A percentile compares a stretch with the other conserved stretches of the same genome.
These are phyloP conservation scores for Drosophila serrata DNA, from an alignment of 1,140 invertebrate genomes.

Conservation along the genomic window DNA sequence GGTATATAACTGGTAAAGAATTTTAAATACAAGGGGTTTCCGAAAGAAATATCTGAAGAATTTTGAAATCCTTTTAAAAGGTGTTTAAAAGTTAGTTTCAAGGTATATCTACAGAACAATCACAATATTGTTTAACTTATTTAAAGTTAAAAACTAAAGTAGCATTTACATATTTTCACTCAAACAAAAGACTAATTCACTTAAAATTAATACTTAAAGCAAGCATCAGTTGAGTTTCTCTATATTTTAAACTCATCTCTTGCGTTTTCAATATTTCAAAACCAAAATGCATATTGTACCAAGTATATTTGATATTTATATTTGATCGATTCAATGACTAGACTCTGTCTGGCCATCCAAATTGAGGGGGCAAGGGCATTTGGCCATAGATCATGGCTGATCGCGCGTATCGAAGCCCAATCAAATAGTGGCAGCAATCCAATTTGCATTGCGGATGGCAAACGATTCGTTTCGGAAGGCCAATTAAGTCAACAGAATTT, in stretches of 20 bases:
- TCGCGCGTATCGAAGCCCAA: constrained; percentile 37
- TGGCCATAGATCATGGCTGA: constrained; percentile 47
- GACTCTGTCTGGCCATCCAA: not conserved
- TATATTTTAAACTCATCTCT: not conserved
- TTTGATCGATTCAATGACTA: not conserved
- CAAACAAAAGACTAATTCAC: too few species aligned
- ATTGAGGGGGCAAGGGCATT: constrained; percentile 26
- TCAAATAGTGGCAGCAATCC: constrained; percentile 22
- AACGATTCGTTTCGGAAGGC: constrained; percentile 22
- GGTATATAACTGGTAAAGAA: too few species aligned
- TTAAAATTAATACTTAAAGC: too few species aligned
- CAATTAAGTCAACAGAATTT: constrained; percentile 54
- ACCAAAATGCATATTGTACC: not conserved
- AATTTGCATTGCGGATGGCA: constrained; percentile 36
- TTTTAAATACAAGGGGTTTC: not conserved
- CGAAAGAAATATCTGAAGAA: not conserved
- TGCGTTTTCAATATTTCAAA: not conserved
- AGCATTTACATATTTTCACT: too few species aligned
- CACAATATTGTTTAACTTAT: too few species aligned
- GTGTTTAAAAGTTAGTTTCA: too few species aligned
- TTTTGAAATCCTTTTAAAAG: not conserved
- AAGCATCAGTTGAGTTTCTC: too few species aligned
- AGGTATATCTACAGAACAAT: too few species aligned
- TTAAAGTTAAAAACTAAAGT: too few species aligned
- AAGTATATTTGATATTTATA: constrained; percentile 1